Conservation (phyloP, 1,140 invertebrate species). For the Campodea augens region DNA sequence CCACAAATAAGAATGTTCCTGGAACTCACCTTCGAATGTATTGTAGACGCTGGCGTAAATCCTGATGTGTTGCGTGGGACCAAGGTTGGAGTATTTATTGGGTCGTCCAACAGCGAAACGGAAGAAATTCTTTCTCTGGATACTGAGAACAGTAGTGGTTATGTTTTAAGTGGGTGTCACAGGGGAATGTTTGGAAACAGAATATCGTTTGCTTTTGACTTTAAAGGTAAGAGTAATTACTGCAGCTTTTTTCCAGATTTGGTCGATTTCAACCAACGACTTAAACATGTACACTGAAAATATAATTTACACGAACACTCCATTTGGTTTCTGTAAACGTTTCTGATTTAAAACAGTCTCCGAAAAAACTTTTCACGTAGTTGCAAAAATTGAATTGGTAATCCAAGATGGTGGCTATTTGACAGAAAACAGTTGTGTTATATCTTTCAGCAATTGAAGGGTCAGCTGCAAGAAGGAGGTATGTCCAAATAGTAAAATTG, state of each 20-base stretch:
- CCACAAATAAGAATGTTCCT: slow-evolving; percentile 29
- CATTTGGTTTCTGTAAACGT: too few species aligned
- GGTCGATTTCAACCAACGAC: too few species aligned
- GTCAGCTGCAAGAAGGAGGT: too few species aligned
- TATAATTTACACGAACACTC: too few species aligned
- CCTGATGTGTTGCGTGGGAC: slow-evolving; percentile 56
- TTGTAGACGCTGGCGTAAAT: slow-evolving; percentile 39
- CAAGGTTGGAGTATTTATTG: slow-evolving; percentile 79
- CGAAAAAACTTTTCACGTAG: too few species aligned
- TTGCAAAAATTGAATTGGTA: too few species aligned
- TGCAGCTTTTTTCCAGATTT: slow-evolving; percentile 1
- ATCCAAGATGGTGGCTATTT: too few species aligned
- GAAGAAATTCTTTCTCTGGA: slow-evolving; percentile 59
- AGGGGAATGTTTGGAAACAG: slow-evolving; percentile 92
- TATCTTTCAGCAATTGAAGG: too few species aligned
- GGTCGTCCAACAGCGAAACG: slow-evolving; percentile 66
- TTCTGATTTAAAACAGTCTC: too few species aligned
- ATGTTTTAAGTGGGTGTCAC: slow-evolving; percentile 78
- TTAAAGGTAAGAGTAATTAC: slow-evolving; percentile 31
- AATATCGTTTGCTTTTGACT: slow-evolving; percentile 87
- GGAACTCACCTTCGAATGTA: slow-evolving; percentile 25
- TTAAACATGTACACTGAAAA: too few species aligned
- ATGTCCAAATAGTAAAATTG: too few species aligned
- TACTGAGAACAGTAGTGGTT: slow-evolving; percentile 64
- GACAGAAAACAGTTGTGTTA: too few species aligned